Evolutionary conservation across 2,113 vertebrate species (phyloP), one percentile per base, ranked within the genome.

Genomic region (Bagarius yarrelli): DNA sequence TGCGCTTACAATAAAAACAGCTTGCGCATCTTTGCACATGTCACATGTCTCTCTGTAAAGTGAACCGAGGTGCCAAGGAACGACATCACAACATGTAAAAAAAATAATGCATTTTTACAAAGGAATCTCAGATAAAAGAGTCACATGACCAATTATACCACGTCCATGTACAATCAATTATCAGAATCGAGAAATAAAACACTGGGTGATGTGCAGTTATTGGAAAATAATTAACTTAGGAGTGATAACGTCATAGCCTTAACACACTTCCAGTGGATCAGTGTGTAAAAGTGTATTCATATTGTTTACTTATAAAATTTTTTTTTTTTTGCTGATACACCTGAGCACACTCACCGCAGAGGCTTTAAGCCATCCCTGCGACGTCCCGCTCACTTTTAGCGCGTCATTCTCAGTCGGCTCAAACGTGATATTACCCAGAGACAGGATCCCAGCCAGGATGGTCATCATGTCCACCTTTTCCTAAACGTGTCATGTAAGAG

Each of bases 391-490:
- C 57, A 93, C 91, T 83, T 87, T 91, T n/a, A 92, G 83, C 16
- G 82, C 86, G 0, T 90, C 91, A 4, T 3, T 56, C 21, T 94
- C 94, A 52, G 91, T 88, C 23, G 91, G 84, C 52, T 91, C 88
- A 73, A 94, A 94, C 50, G 87, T 85, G 80, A 93, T 90, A 21
- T 94, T 94, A 25, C 93, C 94, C 59, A 94, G 82, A 73, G 94
- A 94, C 77, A 94, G 84, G 55, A 94, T 90, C 30, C 94, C 94
- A 16, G 93, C 90, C 44, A 94, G 87, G 76, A 94, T 90, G 13
- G 91, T 87, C 84, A 91, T 89, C 92, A 93, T 89, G 85, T 93
- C 93, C 56, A 94, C 90, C 84, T 94, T 92, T 64, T 94, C 94
- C 94, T 94, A 63, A 67, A 60, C 36, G 55, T 9, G 34, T 19